Base-by-base conservation (phyloP, 1,140 invertebrate genomes). In the Zaprionus africanus region DNA sequence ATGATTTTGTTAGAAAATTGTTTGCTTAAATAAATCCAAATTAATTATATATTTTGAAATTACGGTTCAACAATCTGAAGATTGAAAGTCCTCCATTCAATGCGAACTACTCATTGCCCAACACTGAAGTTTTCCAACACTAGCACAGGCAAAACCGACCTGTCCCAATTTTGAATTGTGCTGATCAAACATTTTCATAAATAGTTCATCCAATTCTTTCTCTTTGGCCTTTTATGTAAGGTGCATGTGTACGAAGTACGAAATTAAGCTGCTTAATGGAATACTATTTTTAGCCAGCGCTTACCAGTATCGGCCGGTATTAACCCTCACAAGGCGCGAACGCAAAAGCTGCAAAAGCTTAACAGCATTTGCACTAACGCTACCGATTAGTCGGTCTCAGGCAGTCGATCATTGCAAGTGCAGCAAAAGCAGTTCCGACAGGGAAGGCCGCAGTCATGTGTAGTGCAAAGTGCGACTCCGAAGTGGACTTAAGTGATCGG, bases 301-400 rank as follows among this genome's bases (percentile, higher is more conserved):
- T 43, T 57, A 76, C 76, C 51, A 26, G 76, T 76, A 76, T 58
- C 57, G 41, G 70, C 66, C 38, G 62, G 73, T 66, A 79, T 63
- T 71, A 43, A 19, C 67, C 41, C 43, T 61, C 34, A 41, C 7
- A 13, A 24, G 66, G 60, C 59, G 15, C 31, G 22, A 65, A 57
- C 15, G 38, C 38, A 51, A 76, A 79, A 77, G 78, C 78, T 68
- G 46, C n/a, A 57, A 63, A 76, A 79, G 73, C 76, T 79, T 70
- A 13, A 1, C 11, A 41, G 41, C 64, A 34, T 41, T 38, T 79
- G 67, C 61, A 78, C 24, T 56, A 31, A 66, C 38, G 63, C 24
- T 26, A 31, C 41, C 62, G 62, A 54, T 60, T 66, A 88, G 73
- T 83, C 15, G 76, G 57, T 22, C 24, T 12, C 51, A 56, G 49